Evolutionary conservation across 1,140 invertebrate species (phyloP).

Genomic region (Glomeris maerens): DNA sequence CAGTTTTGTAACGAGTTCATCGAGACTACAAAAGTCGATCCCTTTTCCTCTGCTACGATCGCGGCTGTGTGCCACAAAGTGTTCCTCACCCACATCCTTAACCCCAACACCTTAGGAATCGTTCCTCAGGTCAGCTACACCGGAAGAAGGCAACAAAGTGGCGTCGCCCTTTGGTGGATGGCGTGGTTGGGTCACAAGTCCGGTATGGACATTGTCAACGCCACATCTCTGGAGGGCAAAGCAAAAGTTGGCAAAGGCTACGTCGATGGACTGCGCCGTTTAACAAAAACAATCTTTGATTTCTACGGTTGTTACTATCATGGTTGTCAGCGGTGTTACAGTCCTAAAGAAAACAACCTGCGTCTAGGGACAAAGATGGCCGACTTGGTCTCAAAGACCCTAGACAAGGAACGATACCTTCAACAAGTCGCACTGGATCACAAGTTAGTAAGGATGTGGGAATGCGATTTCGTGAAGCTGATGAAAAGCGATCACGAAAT

Average conservation of each 20-base stretch:
- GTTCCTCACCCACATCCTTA: background rate
- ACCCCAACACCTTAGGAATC: background rate
- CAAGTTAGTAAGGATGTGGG: background rate
- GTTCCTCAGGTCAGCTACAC: background rate
- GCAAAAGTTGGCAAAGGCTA: background rate
- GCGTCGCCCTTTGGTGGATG: background rate
- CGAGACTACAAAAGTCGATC: too few relatives aligned
- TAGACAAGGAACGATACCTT: background rate
- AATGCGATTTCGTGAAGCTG: background rate
- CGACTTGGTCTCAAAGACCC: background rate
- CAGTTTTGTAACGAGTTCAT: too few relatives aligned
- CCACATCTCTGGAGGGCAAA: background rate
- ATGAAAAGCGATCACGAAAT: background rate
- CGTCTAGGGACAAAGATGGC: background rate
- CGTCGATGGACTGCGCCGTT: background rate
- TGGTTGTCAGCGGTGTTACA: background rate
- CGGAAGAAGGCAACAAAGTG: background rate
- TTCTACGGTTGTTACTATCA: background rate
- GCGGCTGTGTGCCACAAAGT: background rate
- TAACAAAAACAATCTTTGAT: background rate
- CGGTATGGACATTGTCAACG: background rate
- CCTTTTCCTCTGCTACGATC: too few relatives aligned
- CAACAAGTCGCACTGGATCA: background rate
- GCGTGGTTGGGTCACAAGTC: background rate
- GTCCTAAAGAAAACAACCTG: background rate